Conservation (phyloP, 2,113 vertebrate genomes). For the Puntigrus tetrazona region DNA sequence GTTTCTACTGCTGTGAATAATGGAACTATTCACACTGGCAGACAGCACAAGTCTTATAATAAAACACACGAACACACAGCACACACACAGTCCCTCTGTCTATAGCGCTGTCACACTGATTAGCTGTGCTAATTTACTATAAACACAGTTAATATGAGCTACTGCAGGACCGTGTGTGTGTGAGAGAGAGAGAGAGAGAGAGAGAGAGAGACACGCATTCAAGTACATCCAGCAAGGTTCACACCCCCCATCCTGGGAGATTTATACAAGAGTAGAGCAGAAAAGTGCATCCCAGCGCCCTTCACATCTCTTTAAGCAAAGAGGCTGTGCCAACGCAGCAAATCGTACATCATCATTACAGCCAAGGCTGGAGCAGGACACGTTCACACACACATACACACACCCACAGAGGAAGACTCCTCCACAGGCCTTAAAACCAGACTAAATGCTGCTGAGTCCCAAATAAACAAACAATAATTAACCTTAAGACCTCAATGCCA, state of each 20-base stretch:
- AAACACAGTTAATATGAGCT: conserved; percentile 40
- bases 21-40: conserved; percentile 37
- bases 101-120: background rate
- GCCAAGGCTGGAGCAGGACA: conserved; percentile 32
- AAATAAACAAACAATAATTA: conserved; percentile 51
- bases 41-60: conserved; percentile 30
- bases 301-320: conserved; percentile 55
- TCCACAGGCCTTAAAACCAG: conserved; percentile 37
- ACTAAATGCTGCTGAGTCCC: conserved; percentile 16
- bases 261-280: conserved; percentile 29
- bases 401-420: background rate
- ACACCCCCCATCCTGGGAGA: conserved; percentile 30
- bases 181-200: background rate
- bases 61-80: conserved; percentile 1
- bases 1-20: conserved; percentile 29
- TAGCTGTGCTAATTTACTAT: conserved; percentile 44
- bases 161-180: conserved; percentile 18
- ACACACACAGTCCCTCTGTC: conserved; percentile 24
- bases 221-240: conserved; percentile 19
- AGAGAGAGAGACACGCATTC: conserved; percentile 1
- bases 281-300: conserved; percentile 48
- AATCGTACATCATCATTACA: conserved; percentile 55
- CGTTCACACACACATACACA: background rate
- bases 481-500: conserved; percentile 32
- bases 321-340: conserved; percentile 34